Conservation (phyloP, 2,113 vertebrate genomes). For the Aphyosemion australe region DNA sequence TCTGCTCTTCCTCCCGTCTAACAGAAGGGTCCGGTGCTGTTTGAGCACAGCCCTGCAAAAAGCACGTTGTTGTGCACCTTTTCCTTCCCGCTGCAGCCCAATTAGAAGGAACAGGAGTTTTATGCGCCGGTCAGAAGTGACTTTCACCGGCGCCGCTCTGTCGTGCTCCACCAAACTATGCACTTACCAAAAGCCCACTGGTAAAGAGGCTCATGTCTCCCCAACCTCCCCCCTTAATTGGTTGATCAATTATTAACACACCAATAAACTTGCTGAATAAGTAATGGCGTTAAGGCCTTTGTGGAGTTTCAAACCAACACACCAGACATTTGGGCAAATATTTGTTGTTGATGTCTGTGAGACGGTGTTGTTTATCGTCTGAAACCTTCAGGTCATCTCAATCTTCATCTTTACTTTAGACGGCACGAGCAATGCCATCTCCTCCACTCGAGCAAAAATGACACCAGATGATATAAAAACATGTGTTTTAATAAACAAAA, state of each 20-base stretch:
- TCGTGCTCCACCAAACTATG: slow-evolving; percentile 74
- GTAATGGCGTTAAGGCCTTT: slow-evolving; percentile 73
- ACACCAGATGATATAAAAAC: no score
- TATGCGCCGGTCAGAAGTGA: slow-evolving; percentile 61
- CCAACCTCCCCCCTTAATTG: slow-evolving; percentile 73
- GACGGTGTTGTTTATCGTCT: slow-evolving; percentile 47
- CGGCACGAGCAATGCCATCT: neutral
- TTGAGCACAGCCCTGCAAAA: no score
- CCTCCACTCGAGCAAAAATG: no score
- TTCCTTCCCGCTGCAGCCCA: neutral
- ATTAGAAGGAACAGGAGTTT: slow-evolving; percentile 49
- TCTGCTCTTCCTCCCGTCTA: no score
- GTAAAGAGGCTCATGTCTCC: slow-evolving; percentile 74
- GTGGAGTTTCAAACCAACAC: slow-evolving; percentile 65
- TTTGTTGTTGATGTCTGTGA: slow-evolving; percentile 65
- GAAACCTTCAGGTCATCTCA: slow-evolving; percentile 36
- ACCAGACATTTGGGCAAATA: slow-evolving; percentile 73
- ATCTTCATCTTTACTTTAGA: slow-evolving; percentile 42
- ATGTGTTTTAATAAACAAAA: no score
- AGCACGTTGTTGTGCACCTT: slow-evolving; percentile 18
- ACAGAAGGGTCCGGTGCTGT: no score
- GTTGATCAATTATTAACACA: slow-evolving; percentile 79
- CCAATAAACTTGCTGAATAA: slow-evolving; percentile 79
- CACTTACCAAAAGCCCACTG: slow-evolving; percentile 79
- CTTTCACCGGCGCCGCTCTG: slow-evolving; percentile 68